Evolutionary conservation across 2,888 invertebrate genomes (phyloP).

Genomic region (Harpalus rufipes): DNA sequence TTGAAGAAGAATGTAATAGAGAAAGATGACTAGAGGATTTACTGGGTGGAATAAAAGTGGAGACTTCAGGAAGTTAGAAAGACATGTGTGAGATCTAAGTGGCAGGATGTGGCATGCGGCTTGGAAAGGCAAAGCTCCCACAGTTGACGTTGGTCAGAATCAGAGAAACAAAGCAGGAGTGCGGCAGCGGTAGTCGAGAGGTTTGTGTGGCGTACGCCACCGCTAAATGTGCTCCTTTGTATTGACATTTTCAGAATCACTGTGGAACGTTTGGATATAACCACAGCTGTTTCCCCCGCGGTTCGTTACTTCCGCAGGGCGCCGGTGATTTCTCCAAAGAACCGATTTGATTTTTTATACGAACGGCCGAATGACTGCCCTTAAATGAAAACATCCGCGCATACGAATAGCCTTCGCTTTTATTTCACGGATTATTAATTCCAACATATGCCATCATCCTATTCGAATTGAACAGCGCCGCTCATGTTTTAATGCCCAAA

Average conservation of each 20-base stretch:
- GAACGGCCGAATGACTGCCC: constrained; percentile 41
- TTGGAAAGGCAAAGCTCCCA: background rate
- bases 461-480: constrained; percentile 14
- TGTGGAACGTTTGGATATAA: constrained; percentile 50
- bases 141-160: constrained; percentile 30
- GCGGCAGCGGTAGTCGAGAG: background rate
- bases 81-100: constrained; percentile 6
- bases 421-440: constrained; percentile 61
- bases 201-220: background rate
- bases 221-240: constrained; percentile 19
- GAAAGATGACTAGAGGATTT: background rate
- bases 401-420: constrained; percentile 7
- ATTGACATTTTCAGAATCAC: constrained; percentile 58
- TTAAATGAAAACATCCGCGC: constrained; percentile 54
- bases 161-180: constrained; percentile 25
- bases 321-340: constrained; percentile 55
- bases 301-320: constrained; percentile 60
- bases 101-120: background rate
- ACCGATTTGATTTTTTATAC: constrained; percentile 57
- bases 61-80: constrained; percentile 14
- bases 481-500: constrained; percentile 54
- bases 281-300: constrained; percentile 55
- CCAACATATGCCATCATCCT: constrained; percentile 41
- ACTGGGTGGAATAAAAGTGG: constrained; percentile 3
- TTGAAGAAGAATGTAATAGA: background rate